Percentiles rank a stretch among this genome's conserved stretches.
Conservation (phyloP, 1,140 invertebrate species). For the Hormaphis cornu region DNA sequence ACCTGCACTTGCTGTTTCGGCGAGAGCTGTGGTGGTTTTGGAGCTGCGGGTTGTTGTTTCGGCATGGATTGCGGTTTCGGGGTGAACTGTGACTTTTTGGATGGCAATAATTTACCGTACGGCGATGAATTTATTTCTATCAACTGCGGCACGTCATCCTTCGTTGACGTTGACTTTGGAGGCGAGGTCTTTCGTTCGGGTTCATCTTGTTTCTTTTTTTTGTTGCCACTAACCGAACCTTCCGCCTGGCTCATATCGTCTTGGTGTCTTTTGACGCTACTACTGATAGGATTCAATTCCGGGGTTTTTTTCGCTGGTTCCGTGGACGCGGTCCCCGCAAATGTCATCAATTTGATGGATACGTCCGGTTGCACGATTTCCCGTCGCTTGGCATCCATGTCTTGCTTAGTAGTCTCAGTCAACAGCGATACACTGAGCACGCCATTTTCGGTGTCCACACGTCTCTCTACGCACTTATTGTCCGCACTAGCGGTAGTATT, state of each 20-base stretch:
- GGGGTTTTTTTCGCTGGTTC: not conserved
- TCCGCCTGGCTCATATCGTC: not conserved
- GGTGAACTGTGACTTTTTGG: not conserved
- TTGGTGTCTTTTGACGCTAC: not conserved
- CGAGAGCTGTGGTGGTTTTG: not conserved
- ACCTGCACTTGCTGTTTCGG: not conserved
- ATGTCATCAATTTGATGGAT: conserved; percentile 37
- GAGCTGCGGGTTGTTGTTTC: not conserved
- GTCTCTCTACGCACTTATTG: conserved; percentile 12
- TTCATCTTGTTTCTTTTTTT: not conserved
- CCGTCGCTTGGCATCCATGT: conserved; percentile 35
- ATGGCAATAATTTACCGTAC: conserved; percentile 14
- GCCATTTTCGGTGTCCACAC: conserved; percentile 33
- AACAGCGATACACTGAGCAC: conserved; percentile 30
- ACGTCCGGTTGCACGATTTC: conserved; percentile 38
- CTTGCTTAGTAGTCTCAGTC: conserved; percentile 27
- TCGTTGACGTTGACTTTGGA: not conserved
- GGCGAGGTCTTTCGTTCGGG: not conserved
- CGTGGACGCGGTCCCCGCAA: not conserved
- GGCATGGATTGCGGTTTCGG: not conserved
- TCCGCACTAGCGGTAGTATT: not conserved
- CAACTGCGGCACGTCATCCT: conserved; percentile 25
- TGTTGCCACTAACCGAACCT: not conserved
- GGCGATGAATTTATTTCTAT: conserved; percentile 30
- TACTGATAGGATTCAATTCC: not conserved